A percentile compares a stretch with the other conserved stretches of the same genome.
Evolutionary conservation across 2,888 invertebrate genomes (phyloP).

Genomic region (Cerceris rybyensis): DNA sequence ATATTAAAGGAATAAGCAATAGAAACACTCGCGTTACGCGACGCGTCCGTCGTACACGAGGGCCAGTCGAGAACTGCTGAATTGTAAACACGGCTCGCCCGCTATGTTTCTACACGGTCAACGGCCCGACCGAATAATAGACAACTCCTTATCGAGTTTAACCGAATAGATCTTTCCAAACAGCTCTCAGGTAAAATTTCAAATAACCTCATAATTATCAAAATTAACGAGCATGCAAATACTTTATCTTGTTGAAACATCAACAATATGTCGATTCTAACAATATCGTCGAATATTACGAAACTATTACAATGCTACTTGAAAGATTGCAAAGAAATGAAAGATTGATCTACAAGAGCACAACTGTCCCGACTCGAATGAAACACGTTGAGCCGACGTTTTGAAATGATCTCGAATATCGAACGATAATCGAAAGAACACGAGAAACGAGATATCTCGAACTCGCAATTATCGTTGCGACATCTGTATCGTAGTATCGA

Average conservation of each 20-base stretch:
- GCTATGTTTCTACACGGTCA: too few species aligned
- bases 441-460: slow-evolving; percentile 35
- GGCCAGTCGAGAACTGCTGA: too few species aligned
- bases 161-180: too few species aligned
- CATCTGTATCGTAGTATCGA: slow-evolving; percentile 54
- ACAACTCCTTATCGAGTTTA: too few species aligned
- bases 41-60: too few species aligned
- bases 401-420: background rate
- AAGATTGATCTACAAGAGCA: background rate
- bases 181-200: too few species aligned
- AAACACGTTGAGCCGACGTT: background rate
- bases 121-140: too few species aligned
- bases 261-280: background rate
- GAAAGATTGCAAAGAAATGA: background rate
- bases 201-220: too few species aligned
- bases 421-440: background rate
- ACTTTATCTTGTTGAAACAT: background rate
- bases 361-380: background rate
- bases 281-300: background rate
- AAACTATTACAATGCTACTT: background rate
- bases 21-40: too few species aligned
- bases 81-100: too few species aligned
- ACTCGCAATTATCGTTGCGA: slow-evolving; percentile 18
- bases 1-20: too few species aligned
- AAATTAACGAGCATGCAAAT: too few species aligned